A percentile compares a stretch with the other conserved stretches of the same genome.
These are phyloP conservation scores for Drosophila albomicans DNA, from an alignment of 1,140 invertebrate species.

Conservation along the genomic window DNA sequence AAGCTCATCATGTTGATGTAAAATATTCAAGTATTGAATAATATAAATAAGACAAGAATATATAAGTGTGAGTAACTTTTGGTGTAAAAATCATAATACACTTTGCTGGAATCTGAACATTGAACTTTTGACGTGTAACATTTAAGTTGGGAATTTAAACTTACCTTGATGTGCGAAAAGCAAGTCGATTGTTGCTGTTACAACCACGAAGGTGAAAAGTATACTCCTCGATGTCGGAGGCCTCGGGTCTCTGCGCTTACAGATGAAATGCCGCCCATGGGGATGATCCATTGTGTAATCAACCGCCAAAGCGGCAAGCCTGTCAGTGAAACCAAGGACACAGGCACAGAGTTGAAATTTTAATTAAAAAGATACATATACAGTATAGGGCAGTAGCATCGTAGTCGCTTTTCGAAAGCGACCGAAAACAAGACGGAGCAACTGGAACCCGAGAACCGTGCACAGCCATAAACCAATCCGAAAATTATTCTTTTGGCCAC, in stretches of 20 bases:
- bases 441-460: not conserved
- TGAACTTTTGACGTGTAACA: not conserved
- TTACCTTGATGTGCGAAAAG: slow-evolving; percentile 52
- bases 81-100: not conserved
- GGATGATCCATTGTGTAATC: slow-evolving; percentile 65
- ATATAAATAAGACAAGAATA: too few species aligned
- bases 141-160: not conserved
- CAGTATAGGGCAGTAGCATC: not conserved
- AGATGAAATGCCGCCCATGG: slow-evolving; percentile 12
- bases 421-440: slow-evolving; percentile 1
- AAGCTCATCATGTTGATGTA: too few species aligned
- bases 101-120: not conserved
- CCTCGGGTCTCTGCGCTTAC: slow-evolving; percentile 22
- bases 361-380: slow-evolving; percentile 58
- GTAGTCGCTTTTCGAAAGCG: not conserved
- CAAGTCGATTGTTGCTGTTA: slow-evolving; percentile 23
- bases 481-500: slow-evolving; percentile 2
- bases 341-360: slow-evolving; percentile 52
- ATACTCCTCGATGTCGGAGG: slow-evolving; percentile 23
- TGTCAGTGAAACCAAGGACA: slow-evolving; percentile 37
- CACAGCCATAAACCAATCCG: not conserved
- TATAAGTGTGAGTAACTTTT: too few species aligned
- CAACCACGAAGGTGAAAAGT: slow-evolving; percentile 26
- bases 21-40: too few species aligned
- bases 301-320: slow-evolving; percentile 68